phyloP scores from a whole-genome alignment of 92 coral and sea anemone species.

The Phenganax marumi region DNA sequence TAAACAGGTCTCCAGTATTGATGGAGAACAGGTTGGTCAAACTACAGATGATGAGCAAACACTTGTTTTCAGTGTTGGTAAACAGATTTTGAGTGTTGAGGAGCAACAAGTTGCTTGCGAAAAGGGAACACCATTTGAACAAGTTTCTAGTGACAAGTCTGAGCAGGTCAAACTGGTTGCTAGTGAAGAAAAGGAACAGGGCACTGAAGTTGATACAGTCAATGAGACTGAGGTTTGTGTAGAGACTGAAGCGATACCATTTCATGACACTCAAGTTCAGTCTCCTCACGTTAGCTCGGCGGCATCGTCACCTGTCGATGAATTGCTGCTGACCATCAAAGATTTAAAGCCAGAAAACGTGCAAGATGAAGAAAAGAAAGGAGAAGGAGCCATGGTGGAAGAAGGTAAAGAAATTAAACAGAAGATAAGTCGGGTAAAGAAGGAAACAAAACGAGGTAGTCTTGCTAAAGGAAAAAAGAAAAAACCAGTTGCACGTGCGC shows the following conservation, averaged over 20 bases:
- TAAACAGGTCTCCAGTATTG: background rate
- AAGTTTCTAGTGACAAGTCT: background rate
- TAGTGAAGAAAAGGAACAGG: background rate
- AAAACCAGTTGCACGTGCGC: slow-evolving; percentile 32
- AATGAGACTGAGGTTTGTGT: background rate
- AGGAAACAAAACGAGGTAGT: slow-evolving; percentile 31
- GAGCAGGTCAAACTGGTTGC: background rate
- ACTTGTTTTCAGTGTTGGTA: too few species aligned
- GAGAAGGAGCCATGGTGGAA: slow-evolving; percentile 39
- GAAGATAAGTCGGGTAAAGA: slow-evolving; percentile 43
- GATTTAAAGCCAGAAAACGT: slow-evolving; percentile 61
- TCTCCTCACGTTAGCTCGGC: slow-evolving; percentile 7
- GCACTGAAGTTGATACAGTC: background rate
- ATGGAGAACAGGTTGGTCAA: background rate
- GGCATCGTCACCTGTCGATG: slow-evolving; percentile 67
- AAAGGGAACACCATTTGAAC: background rate
- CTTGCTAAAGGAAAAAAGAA: slow-evolving; percentile 45
- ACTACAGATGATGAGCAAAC: background rate
- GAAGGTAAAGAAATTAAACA: slow-evolving; percentile 48
- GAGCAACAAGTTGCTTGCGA: background rate
- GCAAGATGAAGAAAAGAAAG: slow-evolving; percentile 31
- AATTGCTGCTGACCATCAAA: slow-evolving; percentile 54
- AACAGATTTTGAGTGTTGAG: too few species aligned
- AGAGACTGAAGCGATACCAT: background rate
- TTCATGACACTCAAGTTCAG: background rate